These are phyloP conservation scores for Drosophila suboccidentalis DNA, from an alignment of 2,888 invertebrate species.

Conservation along the genomic window DNA sequence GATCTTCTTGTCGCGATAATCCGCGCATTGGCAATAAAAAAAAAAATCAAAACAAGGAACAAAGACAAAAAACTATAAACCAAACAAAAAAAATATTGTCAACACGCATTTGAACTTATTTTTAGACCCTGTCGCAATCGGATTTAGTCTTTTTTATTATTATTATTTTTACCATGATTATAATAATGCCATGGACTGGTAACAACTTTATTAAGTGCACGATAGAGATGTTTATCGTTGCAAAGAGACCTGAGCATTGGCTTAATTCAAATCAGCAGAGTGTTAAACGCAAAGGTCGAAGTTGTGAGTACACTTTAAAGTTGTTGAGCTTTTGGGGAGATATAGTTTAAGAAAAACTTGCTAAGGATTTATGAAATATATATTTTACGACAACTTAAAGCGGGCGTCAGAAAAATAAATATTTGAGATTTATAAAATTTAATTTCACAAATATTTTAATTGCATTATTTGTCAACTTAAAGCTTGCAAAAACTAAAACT, in stretches of 20 bases:
- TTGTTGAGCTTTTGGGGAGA: not conserved
- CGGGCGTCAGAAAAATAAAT: too few relatives aligned
- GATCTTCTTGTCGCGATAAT: slow-evolving; percentile 80
- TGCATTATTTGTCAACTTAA: too few relatives aligned
- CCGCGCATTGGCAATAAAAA: slow-evolving; percentile 68
- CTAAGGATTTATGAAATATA: too few relatives aligned
- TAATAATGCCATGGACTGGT: slow-evolving; percentile 37
- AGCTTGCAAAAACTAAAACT: too few relatives aligned
- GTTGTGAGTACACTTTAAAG: not conserved
- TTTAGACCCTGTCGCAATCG: slow-evolving; percentile 74
- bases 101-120: slow-evolving; percentile 79
- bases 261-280: slow-evolving; percentile 10
- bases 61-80: slow-evolving; percentile 21
- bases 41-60: too few relatives aligned
- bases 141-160: slow-evolving; percentile 47
- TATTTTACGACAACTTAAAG: too few relatives aligned
- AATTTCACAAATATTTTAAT: too few relatives aligned
- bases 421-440: too few relatives aligned
- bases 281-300: not conserved
- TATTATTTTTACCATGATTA: slow-evolving; percentile 48
- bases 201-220: slow-evolving; percentile 71
- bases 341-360: too few relatives aligned
- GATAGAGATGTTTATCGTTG: slow-evolving; percentile 46
- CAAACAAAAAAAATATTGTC: slow-evolving; percentile 58
- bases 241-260: slow-evolving; percentile 17